Evolutionary conservation across 2,888 invertebrate genomes (phyloP).

Genomic region (Cyaniris semiargus): DNA sequence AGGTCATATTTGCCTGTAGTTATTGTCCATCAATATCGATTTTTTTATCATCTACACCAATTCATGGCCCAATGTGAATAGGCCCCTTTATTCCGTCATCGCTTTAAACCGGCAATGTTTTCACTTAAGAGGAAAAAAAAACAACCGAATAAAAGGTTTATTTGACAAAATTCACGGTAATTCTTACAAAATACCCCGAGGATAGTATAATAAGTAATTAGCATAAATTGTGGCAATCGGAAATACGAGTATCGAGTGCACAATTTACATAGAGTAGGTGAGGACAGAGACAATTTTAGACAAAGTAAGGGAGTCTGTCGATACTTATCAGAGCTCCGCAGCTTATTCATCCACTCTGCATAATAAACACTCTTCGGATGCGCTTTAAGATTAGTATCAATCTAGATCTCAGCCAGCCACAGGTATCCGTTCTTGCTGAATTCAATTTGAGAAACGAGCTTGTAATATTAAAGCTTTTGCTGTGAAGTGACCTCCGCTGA

Average conservation of each 20-base stretch:
- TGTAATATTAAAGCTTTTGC: conserved; percentile 49
- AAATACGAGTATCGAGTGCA: conserved; percentile 13
- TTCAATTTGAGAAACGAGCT: conserved; percentile 46
- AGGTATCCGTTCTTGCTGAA: conserved; percentile 42
- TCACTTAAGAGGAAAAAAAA: conserved; percentile 7
- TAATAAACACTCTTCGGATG: conserved; percentile 43
- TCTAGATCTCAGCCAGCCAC: conserved; percentile 36
- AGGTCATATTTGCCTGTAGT: no score
- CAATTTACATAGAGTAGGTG: conserved; percentile 29
- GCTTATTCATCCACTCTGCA: conserved; percentile 39
- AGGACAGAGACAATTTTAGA: conserved; percentile 25
- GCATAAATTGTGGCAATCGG: conserved; percentile 25
- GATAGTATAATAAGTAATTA: conserved; percentile 18
- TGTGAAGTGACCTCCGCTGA: conserved; percentile 20
- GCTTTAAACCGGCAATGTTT: background rate
- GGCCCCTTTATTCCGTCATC: no score
- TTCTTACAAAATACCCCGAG: conserved; percentile 5
- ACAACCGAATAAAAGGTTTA: conserved; percentile 5
- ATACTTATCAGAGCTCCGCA: conserved; percentile 29
- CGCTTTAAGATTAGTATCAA: conserved; percentile 40
- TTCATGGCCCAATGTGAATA: no score
- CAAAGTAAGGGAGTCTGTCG: conserved; percentile 27
- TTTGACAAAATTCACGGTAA: background rate
- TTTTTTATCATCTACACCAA: no score
- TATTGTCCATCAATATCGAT: no score